Evolutionary conservation across 2,888 invertebrate species (phyloP), one percentile per base, ranked within the genome.

Genomic region (Candidula unifasciata): DNA sequence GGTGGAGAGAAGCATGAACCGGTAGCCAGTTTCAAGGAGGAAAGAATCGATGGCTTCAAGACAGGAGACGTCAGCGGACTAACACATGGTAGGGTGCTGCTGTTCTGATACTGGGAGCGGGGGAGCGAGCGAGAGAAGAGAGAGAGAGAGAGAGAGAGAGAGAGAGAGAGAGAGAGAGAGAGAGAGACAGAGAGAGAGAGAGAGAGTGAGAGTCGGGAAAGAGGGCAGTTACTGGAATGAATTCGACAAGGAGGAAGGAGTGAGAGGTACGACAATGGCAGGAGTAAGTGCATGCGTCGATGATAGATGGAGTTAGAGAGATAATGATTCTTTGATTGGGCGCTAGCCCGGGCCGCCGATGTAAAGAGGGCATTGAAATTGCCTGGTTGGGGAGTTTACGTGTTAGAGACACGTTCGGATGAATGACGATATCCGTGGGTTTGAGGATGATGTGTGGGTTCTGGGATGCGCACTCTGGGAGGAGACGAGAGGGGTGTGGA

Each of bases 161-260:
- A 44, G 44, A 44, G 44, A 33, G 73, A 73, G 8, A 73, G 73
- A 73, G 33, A 73, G 73, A 73, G 33, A 73, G 74, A 74, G 13
- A 37, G 64, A 79, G 6, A 64, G 60, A 66, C 8, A 37, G 66
- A 57, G 60, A 6, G 18, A 57, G 13, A n/a, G 57, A 71, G 27
- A 16, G 21, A n/a, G n/a, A 8, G 60, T 13, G 60, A 16, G n/a
- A 21, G 16, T 21, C 5, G 5, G 77, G n/a, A 24, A 69, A 27
- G 37, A 37, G 69, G 35, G 77, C 57, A 35, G 21, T 35, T 33
- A 60, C 35, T 77, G 60, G 44, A 44, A 73, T 52, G 52, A 44
- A 44, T 73, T 52, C 3, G 44, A 52, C 44, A 44, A 52, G 18
- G 52, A 33, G 24, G n/a, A 27, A 8, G 73, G 73, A 8, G 69